phyloP scores from a whole-genome alignment of 1,140 invertebrate species.

The Anastatus disparis region DNA sequence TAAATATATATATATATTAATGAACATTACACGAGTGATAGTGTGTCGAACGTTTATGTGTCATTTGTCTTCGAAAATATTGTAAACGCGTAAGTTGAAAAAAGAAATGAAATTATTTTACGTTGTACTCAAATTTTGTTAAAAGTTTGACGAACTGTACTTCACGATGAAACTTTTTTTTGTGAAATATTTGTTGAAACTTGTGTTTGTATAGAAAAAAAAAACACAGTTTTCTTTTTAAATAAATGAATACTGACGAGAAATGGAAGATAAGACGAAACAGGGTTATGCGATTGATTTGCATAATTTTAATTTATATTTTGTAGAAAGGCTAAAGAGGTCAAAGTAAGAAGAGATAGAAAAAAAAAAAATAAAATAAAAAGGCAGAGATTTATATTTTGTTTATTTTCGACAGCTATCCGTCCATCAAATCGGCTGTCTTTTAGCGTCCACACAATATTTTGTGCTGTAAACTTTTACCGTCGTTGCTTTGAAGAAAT shows the following conservation, averaged over 20 bases:
- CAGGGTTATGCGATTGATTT: constrained; percentile 30
- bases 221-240: neutral
- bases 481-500: neutral
- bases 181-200: too few species aligned
- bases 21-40: constrained; percentile 11
- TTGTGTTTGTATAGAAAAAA: too few species aligned
- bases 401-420: constrained; percentile 49
- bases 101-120: too few species aligned
- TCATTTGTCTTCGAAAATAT: constrained; percentile 2
- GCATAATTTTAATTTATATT: too few species aligned
- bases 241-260: neutral
- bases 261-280: neutral
- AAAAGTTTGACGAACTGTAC: too few species aligned
- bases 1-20: constrained; percentile 39
- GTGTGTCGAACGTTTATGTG: constrained; percentile 32
- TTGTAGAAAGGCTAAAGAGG: too few species aligned
- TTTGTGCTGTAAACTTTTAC: constrained; percentile 3
- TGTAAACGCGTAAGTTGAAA: too few species aligned
- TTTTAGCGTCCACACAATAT: constrained; percentile 6
- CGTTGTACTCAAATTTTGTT: too few species aligned
- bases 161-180: too few species aligned
- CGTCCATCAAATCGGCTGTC: constrained; percentile 57
- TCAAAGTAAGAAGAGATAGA: too few species aligned
- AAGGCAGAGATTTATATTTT: too few species aligned
- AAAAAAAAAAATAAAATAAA: too few species aligned